Percentiles rank a stretch among this genome's conserved stretches.
phyloP scores from a whole-genome alignment of 2,797 vertebrate species.

The Chromis chromis region DNA sequence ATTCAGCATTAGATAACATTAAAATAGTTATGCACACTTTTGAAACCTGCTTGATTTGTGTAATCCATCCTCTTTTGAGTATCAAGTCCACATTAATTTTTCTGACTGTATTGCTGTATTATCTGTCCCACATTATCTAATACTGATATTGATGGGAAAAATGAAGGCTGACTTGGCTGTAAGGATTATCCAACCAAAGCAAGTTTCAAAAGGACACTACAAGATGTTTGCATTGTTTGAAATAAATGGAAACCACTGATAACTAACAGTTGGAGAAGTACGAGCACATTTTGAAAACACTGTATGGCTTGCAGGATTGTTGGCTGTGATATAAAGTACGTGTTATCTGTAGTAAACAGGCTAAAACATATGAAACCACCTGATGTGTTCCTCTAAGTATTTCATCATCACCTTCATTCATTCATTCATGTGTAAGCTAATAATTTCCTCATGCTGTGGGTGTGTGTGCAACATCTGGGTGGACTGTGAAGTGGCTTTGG shows the following conservation, averaged over 20 bases:
- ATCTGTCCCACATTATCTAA: slow-evolving; percentile 3
- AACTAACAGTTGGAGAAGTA: neutral
- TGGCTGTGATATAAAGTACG: neutral
- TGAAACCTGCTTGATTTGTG: too few relatives aligned
- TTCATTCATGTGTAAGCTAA: slow-evolving; percentile 15
- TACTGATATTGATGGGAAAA: too few relatives aligned
- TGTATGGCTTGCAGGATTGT: neutral
- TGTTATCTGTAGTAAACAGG: neutral
- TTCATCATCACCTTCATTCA: slow-evolving; percentile 7
- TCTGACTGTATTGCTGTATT: neutral
- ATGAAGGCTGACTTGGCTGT: too few relatives aligned
- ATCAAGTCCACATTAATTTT: neutral
- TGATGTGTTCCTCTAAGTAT: neutral
- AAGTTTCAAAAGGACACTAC: too few relatives aligned
- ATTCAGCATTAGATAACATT: neutral
- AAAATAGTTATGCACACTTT: neutral
- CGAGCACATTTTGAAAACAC: neutral
- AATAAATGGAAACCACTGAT: neutral
- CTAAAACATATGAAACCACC: neutral
- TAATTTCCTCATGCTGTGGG: slow-evolving; percentile 47
- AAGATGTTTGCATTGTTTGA: neutral
- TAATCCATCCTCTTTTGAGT: too few relatives aligned
- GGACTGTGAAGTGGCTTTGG: slow-evolving; percentile 65
- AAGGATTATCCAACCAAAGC: too few relatives aligned
- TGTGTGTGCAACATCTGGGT: slow-evolving; percentile 57